Evolutionary conservation across 35 echinoderm and acorn worm species (phyloP).

Genomic region (Anneissia japonica): DNA sequence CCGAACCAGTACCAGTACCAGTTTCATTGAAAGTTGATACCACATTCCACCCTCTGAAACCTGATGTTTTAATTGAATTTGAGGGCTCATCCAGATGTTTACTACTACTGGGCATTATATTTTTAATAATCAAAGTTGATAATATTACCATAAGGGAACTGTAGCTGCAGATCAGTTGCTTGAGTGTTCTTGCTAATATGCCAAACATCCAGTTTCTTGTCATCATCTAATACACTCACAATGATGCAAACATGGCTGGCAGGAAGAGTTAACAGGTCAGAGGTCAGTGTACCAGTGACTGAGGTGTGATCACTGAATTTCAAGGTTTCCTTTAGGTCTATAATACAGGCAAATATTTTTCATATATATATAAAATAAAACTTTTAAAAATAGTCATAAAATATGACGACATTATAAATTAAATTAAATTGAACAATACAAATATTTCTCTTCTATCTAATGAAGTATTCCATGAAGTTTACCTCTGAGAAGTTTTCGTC

Average conservation of each 20-base stretch:
- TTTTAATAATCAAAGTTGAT: too few species aligned
- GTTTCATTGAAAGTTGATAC: too few species aligned
- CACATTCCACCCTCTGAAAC: too few species aligned
- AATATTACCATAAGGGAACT: slow-evolving; percentile 23
- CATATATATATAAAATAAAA: background rate
- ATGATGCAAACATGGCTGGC: slow-evolving; percentile 23
- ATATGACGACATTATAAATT: too few species aligned
- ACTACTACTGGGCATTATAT: too few species aligned
- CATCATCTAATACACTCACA: slow-evolving; percentile 3
- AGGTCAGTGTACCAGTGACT: slow-evolving; percentile 6
- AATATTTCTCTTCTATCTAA: too few species aligned
- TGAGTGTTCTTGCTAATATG: slow-evolving; percentile 34
- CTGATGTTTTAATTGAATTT: too few species aligned
- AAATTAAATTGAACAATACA: too few species aligned
- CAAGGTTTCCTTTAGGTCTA: slow-evolving; percentile 24
- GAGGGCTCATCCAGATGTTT: too few species aligned
- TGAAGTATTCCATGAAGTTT: too few species aligned
- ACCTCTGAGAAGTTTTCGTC: slow-evolving; percentile 30
- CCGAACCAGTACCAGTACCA: too few species aligned
- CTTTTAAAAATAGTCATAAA: background rate
- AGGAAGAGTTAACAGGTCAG: slow-evolving; percentile 19
- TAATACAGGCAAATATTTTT: background rate
- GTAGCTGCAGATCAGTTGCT: slow-evolving; percentile 22
- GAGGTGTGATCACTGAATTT: slow-evolving; percentile 24
- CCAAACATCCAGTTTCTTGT: slow-evolving; percentile 16